phyloP scores from a whole-genome alignment of 2,888 invertebrate genomes.

The Caenorhabditis afra region DNA sequence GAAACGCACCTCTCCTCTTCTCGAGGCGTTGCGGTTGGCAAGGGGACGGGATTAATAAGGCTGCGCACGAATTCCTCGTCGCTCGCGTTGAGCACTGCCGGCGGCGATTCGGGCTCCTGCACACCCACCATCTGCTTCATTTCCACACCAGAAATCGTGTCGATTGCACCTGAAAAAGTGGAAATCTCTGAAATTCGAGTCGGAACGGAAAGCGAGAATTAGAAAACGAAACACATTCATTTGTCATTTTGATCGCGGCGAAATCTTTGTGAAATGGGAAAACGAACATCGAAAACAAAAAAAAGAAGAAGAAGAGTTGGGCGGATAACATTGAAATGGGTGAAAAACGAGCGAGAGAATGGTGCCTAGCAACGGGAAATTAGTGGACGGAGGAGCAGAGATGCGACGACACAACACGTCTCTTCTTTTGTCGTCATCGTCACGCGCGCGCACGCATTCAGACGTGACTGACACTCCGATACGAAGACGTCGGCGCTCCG shows the following conservation, averaged over 20 bases:
- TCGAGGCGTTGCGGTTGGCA: constrained; percentile 1
- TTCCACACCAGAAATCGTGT: not conserved
- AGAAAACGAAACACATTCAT: not conserved
- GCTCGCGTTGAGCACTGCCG: too few relatives aligned
- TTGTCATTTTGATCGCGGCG: not conserved
- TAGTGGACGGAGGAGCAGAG: not conserved
- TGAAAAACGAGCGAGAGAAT: constrained; percentile 1
- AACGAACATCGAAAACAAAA: not conserved
- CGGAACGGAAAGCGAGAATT: too few relatives aligned
- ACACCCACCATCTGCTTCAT: not conserved
- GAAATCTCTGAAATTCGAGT: too few relatives aligned
- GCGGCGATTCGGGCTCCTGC: not conserved
- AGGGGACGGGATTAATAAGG: not conserved
- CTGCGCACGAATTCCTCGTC: constrained; percentile 3
- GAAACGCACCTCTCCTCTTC: constrained; percentile 5
- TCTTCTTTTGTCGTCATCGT: not conserved
- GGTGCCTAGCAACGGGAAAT: constrained; percentile 21
- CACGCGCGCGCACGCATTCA: constrained; percentile 5
- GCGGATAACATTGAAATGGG: not conserved
- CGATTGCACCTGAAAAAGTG: too few relatives aligned
- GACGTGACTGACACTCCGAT: constrained; percentile 54
- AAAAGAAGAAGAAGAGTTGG: not conserved
- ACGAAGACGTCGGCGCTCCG: constrained; percentile 14
- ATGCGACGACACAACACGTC: not conserved
- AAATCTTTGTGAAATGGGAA: not conserved